These are phyloP conservation scores for Sphaerodactylus townsendi DNA, from an alignment of 2,113 vertebrate genomes.

Conservation along the genomic window DNA sequence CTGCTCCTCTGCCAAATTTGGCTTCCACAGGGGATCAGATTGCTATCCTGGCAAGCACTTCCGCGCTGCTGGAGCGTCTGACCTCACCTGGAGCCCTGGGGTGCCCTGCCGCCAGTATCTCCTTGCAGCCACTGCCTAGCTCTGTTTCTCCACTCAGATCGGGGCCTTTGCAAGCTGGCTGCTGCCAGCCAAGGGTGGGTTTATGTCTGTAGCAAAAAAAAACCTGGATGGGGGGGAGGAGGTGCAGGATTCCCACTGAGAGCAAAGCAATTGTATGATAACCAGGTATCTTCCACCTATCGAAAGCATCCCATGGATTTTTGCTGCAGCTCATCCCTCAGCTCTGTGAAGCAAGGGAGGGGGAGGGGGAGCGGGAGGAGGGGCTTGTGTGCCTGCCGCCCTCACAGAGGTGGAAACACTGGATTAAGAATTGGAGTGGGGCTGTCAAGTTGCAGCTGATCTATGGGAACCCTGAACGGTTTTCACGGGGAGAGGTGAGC, in stretches of 20 bases:
- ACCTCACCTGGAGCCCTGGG: neutral
- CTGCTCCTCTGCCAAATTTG: constrained; percentile 54
- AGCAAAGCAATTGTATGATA: neutral
- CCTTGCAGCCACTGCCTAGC: neutral
- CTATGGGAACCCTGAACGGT: too few relatives aligned
- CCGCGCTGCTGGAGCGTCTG: constrained; percentile 7
- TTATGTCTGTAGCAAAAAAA: neutral
- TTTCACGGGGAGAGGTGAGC: too few relatives aligned
- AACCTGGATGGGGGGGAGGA: neutral
- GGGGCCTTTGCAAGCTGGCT: neutral
- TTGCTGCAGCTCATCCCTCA: neutral
- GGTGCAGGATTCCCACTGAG: neutral
- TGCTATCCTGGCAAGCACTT: constrained; percentile 39
- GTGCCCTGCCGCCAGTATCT: neutral
- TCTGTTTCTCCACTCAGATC: neutral
- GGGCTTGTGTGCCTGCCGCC: neutral
- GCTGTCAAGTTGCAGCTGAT: too few relatives aligned
- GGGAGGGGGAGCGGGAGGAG: too few relatives aligned
- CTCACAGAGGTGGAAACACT: too few relatives aligned
- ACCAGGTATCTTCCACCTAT: neutral
- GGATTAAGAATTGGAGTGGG: too few relatives aligned
- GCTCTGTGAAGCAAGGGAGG: too few relatives aligned
- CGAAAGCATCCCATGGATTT: neutral
- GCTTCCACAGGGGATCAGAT: constrained; percentile 39
- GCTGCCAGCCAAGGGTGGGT: neutral